These are phyloP conservation scores for Tetramorium parvispinum DNA, from an alignment of 1,140 invertebrate genomes.

Conservation along the genomic window DNA sequence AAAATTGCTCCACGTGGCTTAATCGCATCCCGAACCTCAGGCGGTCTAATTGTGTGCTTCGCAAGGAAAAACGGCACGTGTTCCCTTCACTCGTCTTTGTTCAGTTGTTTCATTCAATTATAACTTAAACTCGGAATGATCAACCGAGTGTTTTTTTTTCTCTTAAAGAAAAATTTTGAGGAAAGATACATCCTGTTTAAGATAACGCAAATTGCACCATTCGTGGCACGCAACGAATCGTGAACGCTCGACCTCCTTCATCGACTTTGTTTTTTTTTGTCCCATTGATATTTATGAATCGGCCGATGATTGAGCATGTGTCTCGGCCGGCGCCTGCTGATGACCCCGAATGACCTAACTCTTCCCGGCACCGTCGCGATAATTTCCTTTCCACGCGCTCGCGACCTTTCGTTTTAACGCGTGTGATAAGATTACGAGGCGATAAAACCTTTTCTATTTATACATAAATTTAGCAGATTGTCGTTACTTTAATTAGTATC, in stretches of 20 bases:
- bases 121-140: background rate
- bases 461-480: background rate
- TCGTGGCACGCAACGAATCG: background rate
- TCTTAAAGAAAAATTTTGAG: background rate
- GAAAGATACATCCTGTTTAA: background rate
- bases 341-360: constrained; percentile 25
- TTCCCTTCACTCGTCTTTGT: background rate
- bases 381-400: constrained; percentile 47
- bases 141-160: background rate
- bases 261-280: constrained; percentile 17
- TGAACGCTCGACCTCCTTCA: constrained; percentile 26
- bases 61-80: background rate
- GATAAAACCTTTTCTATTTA: background rate
- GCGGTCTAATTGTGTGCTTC: background rate
- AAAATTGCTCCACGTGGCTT: constrained; percentile 14
- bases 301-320: constrained; percentile 39
- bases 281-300: constrained; percentile 67
- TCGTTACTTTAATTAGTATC: background rate
- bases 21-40: background rate
- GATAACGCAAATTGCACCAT: background rate
- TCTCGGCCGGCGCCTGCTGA: constrained; percentile 43
- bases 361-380: constrained; percentile 27
- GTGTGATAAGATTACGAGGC: constrained; percentile 22
- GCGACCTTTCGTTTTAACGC: constrained; percentile 17
- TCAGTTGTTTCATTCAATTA: background rate